A percentile compares a stretch with the other conserved stretches of the same genome.
These are phyloP conservation scores for Echiichthys vipera DNA, from an alignment of 2,797 vertebrate species.

Conservation along the genomic window DNA sequence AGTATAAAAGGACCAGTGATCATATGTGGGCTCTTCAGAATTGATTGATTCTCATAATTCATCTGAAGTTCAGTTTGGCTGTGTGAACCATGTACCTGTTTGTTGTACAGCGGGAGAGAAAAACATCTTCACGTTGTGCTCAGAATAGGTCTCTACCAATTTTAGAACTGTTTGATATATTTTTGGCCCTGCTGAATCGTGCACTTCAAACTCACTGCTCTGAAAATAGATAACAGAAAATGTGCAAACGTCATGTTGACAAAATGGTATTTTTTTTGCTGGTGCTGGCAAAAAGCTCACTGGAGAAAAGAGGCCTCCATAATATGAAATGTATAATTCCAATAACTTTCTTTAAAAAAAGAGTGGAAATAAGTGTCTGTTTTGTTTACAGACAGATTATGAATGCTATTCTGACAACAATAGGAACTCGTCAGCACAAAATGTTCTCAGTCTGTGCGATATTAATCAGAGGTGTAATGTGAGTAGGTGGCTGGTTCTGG, in stretches of 20 bases:
- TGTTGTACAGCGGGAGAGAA: conserved; percentile 9
- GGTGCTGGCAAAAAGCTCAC: neutral
- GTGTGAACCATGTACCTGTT: conserved; percentile 13
- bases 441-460: conserved; percentile 69
- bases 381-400: conserved; percentile 58
- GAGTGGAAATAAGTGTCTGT: conserved; percentile 24
- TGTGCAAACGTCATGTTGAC: conserved; percentile 37
- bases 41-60: conserved; percentile 30
- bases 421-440: conserved; percentile 71
- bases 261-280: conserved; percentile 31
- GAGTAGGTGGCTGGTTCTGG: conserved; percentile 55
- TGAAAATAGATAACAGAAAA: conserved; percentile 45
- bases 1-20: too few relatives aligned
- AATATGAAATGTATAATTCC: conserved; percentile 37
- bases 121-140: conserved; percentile 23
- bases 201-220: conserved; percentile 29
- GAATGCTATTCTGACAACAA: conserved; percentile 58
- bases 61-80: conserved; percentile 19
- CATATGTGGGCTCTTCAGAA: neutral
- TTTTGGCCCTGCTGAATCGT: conserved; percentile 35
- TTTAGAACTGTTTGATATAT: conserved; percentile 49
- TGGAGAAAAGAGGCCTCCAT: conserved; percentile 24
- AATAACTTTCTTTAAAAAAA: conserved; percentile 29
- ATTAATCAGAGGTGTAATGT: conserved; percentile 69
- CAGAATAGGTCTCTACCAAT: conserved; percentile 36